These are phyloP conservation scores for Tragopan temminckii DNA, from an alignment of 2,797 vertebrate genomes.

Conservation along the genomic window DNA sequence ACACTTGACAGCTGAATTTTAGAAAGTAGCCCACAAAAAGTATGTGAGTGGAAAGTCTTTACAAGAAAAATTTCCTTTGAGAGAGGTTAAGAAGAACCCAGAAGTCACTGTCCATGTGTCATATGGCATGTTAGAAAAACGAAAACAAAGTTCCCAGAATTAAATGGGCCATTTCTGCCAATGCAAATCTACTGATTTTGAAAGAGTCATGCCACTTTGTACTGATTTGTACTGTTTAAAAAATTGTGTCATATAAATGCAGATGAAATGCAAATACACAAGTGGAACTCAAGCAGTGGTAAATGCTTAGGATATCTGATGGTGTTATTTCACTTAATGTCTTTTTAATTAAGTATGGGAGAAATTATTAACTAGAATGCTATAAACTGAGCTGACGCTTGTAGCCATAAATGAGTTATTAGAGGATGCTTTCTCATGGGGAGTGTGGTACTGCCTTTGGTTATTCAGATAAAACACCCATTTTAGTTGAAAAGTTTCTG, in stretches of 20 bases:
- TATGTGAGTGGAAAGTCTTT: background rate
- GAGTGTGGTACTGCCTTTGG: no score
- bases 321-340: background rate
- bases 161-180: background rate
- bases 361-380: no score
- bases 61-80: background rate
- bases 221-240: background rate
- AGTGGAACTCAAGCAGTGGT: background rate
- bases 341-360: background rate
- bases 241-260: background rate
- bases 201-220: background rate
- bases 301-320: background rate
- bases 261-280: background rate
- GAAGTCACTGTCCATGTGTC: background rate
- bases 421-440: no score
- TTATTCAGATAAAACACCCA: no score
- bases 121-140: background rate
- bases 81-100: background rate
- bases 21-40: background rate
- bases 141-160: no score
- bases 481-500: no score
- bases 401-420: no score
- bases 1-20: background rate
- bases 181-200: background rate
- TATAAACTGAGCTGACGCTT: no score